phyloP scores from a whole-genome alignment of 2,888 invertebrate species.

The Trachelus iudaicus region DNA sequence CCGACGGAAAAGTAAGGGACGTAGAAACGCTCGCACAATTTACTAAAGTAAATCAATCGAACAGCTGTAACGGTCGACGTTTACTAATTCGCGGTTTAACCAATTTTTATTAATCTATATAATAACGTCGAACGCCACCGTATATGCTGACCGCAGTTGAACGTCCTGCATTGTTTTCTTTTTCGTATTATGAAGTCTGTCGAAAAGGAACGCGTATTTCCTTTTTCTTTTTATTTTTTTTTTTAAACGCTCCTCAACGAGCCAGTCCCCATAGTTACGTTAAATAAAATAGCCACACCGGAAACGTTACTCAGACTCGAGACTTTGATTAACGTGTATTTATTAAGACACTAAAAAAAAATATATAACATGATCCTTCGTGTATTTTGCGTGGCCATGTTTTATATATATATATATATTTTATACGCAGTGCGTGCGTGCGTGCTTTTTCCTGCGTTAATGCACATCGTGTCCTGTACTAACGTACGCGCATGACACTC shows the following conservation, averaged over 20 bases:
- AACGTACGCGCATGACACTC: neutral
- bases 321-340: neutral
- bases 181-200: neutral
- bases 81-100: slow-evolving; percentile 1
- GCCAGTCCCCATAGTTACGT: neutral
- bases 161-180: neutral
- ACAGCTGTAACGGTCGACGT: neutral
- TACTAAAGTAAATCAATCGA: neutral
- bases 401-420: neutral
- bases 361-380: neutral
- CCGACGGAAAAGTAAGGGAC: neutral
- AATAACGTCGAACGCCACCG: neutral
- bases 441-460: neutral
- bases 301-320: neutral
- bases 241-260: neutral
- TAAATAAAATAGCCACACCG: neutral
- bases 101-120: neutral
- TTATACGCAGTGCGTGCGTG: neutral
- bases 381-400: neutral
- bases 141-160: neutral
- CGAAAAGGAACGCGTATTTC: neutral
- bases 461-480: neutral
- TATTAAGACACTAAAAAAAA: neutral
- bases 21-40: neutral
- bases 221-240: neutral